These are phyloP conservation scores for Apis mellifera DNA, from an alignment of 1,140 invertebrate genomes.

Conservation along the genomic window DNA sequence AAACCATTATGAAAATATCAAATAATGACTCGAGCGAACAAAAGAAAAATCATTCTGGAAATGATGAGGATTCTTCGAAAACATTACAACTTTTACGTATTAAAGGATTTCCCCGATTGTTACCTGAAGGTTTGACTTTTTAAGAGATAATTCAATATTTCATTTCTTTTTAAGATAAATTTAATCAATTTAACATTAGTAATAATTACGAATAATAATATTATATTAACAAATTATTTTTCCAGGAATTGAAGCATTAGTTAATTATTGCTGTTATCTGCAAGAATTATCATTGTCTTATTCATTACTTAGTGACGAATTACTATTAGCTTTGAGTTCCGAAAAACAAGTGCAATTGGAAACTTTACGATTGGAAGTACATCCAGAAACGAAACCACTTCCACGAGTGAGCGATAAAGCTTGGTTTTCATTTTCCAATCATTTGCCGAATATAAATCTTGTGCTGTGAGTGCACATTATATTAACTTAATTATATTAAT, in stretches of 20 bases:
- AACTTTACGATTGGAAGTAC: conserved; percentile 74
- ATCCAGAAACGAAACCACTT: conserved; percentile 70
- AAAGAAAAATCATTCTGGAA: conserved; percentile 14
- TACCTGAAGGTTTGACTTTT: conserved; percentile 65
- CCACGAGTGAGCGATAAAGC: conserved; percentile 67
- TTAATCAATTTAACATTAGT: neutral
- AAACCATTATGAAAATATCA: conserved; percentile 37
- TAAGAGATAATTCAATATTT: neutral
- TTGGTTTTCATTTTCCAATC: conserved; percentile 69
- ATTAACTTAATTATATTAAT: neutral
- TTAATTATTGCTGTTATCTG: conserved; percentile 66
- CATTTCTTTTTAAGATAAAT: neutral
- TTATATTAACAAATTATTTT: neutral
- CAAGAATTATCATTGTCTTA: conserved; percentile 76
- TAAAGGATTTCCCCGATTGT: conserved; percentile 65
- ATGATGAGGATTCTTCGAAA: conserved; percentile 18
- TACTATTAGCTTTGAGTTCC: conserved; percentile 68
- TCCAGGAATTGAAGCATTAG: conserved; percentile 70
- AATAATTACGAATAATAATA: neutral
- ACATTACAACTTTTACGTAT: conserved; percentile 68
- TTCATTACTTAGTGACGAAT: conserved; percentile 74
- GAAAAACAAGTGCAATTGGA: conserved; percentile 65
- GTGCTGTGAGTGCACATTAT: conserved; percentile 70
- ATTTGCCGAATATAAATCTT: conserved; percentile 73
- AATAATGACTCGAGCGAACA: conserved; percentile 24